These are phyloP conservation scores for Mesocentrotus franciscanus DNA, from an alignment of 53 echinoderm and acorn worm genomes.

Conservation along the genomic window DNA sequence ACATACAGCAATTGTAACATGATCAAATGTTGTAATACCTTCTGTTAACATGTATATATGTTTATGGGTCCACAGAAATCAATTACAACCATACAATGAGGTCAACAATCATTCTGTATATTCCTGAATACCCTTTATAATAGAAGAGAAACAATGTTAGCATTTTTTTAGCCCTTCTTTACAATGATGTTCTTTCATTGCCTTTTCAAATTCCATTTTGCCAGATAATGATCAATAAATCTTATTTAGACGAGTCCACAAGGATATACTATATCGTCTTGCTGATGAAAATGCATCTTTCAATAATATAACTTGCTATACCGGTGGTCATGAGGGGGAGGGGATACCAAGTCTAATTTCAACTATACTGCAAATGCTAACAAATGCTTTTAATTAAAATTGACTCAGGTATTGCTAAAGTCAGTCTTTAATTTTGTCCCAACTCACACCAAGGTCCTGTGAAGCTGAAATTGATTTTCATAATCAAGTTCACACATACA, in stretches of 20 bases:
- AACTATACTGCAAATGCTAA: no score
- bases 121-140: neutral
- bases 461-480: slow-evolving; percentile 35
- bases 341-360: no score
- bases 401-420: neutral
- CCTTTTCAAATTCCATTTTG: neutral
- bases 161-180: neutral
- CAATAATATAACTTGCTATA: no score
- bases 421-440: neutral
- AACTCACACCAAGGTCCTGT: neutral
- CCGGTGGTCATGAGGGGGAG: no score
- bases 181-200: neutral
- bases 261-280: no score
- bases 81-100: neutral
- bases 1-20: no score
- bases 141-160: neutral
- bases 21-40: no score
- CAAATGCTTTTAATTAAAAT: no score
- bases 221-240: neutral
- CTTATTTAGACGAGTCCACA: neutral
- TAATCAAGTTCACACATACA: neutral
- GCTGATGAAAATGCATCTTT: no score
- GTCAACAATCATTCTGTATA: neutral
- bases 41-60: no score
- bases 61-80: no score